phyloP scores from a whole-genome alignment of 2,113 vertebrate genomes.

The Puntigrus tetrazona region DNA sequence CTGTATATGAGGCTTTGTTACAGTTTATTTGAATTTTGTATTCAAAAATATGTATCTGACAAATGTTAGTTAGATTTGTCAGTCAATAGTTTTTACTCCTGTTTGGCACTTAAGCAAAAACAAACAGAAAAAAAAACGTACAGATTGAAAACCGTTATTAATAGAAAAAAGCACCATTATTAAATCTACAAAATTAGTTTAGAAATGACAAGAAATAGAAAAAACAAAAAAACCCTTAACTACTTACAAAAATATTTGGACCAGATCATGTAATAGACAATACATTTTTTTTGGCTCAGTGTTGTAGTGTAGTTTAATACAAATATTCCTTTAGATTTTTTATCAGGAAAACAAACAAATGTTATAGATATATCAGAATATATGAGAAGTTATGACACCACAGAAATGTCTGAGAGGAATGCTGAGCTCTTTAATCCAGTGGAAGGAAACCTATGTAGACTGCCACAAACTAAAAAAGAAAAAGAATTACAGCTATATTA shows the following conservation, averaged over 20 bases:
- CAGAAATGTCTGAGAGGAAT: neutral
- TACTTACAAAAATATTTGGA: neutral
- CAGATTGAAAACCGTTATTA: neutral
- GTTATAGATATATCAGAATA: neutral
- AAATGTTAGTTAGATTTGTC: neutral
- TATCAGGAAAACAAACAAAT: neutral
- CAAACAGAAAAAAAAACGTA: neutral
- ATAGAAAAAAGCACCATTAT: neutral
- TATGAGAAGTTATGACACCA: neutral
- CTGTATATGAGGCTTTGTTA: neutral
- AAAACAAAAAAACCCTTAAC: neutral
- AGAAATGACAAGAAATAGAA: neutral
- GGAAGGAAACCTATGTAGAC: neutral
- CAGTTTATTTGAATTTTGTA: constrained; percentile 1
- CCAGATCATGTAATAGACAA: neutral
- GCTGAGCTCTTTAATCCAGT: neutral
- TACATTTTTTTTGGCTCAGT: neutral
- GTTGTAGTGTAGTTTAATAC: neutral
- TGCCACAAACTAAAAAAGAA: neutral
- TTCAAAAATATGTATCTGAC: neutral
- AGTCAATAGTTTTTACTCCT: neutral
- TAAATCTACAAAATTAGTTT: neutral
- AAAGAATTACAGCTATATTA: neutral
- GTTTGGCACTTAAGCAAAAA: neutral
- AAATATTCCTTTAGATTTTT: neutral